Evolutionary conservation across 2,888 invertebrate genomes (phyloP).

Genomic region (Neoscelio sp.): DNA sequence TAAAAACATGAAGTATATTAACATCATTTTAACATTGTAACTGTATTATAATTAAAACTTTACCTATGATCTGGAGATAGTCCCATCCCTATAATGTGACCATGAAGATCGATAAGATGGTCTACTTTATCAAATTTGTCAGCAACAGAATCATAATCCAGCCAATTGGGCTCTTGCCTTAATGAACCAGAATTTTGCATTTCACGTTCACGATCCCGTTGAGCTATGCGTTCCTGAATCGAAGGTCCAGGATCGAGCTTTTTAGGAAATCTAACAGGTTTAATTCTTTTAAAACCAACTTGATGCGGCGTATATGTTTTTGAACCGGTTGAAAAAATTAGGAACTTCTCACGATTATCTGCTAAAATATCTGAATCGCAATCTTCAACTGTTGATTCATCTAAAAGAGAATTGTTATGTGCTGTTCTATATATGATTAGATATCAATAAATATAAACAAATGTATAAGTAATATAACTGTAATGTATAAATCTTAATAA

Average conservation of each 20-base stretch:
- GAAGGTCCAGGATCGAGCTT: constrained; percentile 88
- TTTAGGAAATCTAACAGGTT: constrained; percentile 88
- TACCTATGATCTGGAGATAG: constrained; percentile 90
- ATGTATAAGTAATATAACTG: too few relatives aligned
- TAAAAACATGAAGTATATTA: too few relatives aligned
- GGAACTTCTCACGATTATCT: constrained; percentile 87
- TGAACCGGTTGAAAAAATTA: constrained; percentile 93
- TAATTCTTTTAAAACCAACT: constrained; percentile 91
- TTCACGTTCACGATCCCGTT: constrained; percentile 85
- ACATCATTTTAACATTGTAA: too few relatives aligned
- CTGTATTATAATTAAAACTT: constrained; percentile 17
- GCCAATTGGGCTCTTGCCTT: constrained; percentile 87
- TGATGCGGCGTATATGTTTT: constrained; percentile 94
- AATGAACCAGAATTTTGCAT: constrained; percentile 83
- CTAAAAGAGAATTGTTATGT: constrained; percentile 69
- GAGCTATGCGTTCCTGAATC: constrained; percentile 87
- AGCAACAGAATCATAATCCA: constrained; percentile 87
- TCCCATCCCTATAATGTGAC: constrained; percentile 94
- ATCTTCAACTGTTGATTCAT: constrained; percentile 76
- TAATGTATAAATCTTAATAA: too few relatives aligned
- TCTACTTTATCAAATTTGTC: constrained; percentile 90
- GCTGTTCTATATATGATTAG: too few relatives aligned
- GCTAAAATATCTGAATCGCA: constrained; percentile 83
- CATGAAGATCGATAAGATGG: constrained; percentile 92
- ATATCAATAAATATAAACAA: too few relatives aligned